These are phyloP conservation scores for Acrocephalus scirpaceus DNA, from an alignment of 2,797 vertebrate species.

Conservation along the genomic window DNA sequence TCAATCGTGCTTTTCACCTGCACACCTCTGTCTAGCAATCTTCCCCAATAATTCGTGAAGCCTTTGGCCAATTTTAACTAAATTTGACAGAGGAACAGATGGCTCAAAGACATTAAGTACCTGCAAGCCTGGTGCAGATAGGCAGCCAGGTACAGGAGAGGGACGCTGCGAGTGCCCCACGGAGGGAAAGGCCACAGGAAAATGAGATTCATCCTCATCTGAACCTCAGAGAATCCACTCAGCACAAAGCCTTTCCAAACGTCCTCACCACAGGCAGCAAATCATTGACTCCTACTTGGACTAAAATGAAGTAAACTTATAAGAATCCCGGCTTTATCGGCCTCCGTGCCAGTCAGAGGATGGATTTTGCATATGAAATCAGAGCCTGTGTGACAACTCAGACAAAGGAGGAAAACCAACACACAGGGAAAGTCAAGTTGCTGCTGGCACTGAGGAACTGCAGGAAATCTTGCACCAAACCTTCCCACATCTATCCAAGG, in stretches of 20 bases:
- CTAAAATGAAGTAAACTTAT: constrained; percentile 36
- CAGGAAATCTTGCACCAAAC: neutral
- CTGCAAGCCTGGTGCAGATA: constrained; percentile 29
- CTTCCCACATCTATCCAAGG: neutral
- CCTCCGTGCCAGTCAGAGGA: neutral
- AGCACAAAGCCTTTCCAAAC: constrained; percentile 13
- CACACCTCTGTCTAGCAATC: constrained; percentile 27
- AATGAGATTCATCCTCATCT: constrained; percentile 45
- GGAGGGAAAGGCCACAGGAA: constrained; percentile 41
- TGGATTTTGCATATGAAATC: constrained; percentile 39
- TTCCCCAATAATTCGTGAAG: constrained; percentile 44
- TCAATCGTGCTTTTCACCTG: neutral
- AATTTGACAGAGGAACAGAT: constrained; percentile 69
- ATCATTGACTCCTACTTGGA: constrained; percentile 47
- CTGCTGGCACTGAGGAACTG: neutral
- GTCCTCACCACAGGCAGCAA: neutral
- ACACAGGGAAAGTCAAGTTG: neutral
- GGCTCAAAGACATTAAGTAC: constrained; percentile 67
- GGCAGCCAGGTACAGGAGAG: constrained; percentile 61
- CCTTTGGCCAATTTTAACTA: constrained; percentile 63
- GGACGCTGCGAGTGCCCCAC: neutral
- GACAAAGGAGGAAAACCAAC: neutral
- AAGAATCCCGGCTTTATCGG: neutral
- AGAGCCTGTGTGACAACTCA: neutral
- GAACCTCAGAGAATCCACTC: constrained; percentile 14